Evolutionary conservation across 2,113 vertebrate species (phyloP), one percentile per base, ranked within the genome.

Genomic region (Lepisosteus oculatus): DNA sequence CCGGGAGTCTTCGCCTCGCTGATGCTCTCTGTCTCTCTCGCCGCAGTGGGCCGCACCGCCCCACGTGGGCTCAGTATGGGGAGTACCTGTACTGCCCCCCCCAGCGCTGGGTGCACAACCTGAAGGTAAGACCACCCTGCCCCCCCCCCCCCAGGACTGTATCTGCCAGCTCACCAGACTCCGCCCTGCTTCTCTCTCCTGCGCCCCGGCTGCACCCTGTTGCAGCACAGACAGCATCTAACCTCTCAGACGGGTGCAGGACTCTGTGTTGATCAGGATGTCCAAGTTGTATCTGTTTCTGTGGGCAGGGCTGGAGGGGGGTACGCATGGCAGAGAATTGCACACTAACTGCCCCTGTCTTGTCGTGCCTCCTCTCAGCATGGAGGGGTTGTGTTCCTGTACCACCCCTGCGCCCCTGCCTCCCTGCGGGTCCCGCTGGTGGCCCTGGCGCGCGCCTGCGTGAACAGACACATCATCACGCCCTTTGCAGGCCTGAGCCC

Each of bases 41-140:
- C 8, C 77, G 3, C 6, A 93, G 92, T 78, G 92, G 92, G 2
- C 74, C 80, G 0, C 86, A 84, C 76, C 85, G 92, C 73, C 88
- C 88, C 13, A 79, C 88, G 3, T 73, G 71, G 55, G 92, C 89
- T 17, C 72, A 85, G 70, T 90, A 87, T 57, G 92, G 92, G 45
- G 89, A 91, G 72, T 93, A 92, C 63, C 43, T 84, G 70, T 92
- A 88, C 74, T 92, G 89, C 17, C 92, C 90, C 67, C 90, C 89
- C 68, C 92, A 92, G 45, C 86, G 90, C 42, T 92, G 92, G 92
- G 79, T 92, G 55, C 86, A 88, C 75, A 93, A 92, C 69, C 73
- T 92, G 73, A 81, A 89, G 44, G 92, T 93, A 78, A 80, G 87
- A 80, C 11, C 8, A 8, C 17, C 14, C 63, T 43, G 14, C 14